phyloP scores from a whole-genome alignment of 92 coral and sea anemone species.

The Chrysogorgia sp. region DNA sequence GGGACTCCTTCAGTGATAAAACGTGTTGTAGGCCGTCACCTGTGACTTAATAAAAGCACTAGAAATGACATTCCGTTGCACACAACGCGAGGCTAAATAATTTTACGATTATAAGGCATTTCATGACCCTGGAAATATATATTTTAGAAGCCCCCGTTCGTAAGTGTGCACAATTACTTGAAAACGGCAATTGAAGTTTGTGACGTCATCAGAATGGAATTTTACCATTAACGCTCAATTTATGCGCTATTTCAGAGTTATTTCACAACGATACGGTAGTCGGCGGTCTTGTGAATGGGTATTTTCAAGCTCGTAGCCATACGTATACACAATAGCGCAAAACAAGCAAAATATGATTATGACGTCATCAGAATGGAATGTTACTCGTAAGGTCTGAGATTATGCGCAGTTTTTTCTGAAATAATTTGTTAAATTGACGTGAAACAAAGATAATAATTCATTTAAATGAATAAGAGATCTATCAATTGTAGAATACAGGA shows the following conservation, averaged over 20 bases:
- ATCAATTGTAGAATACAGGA: neutral
- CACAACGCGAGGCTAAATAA: conserved; percentile 1
- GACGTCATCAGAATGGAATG: conserved; percentile 12
- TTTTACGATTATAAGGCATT: neutral
- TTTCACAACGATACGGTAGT: too few species aligned
- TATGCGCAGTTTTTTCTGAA: neutral
- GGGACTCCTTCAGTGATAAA: too few species aligned
- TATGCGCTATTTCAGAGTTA: neutral
- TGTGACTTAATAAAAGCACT: conserved; percentile 2
- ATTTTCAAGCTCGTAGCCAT: neutral
- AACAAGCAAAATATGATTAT: neutral
- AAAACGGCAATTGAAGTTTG: neutral
- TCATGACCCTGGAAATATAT: neutral
- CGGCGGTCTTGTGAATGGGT: too few species aligned
- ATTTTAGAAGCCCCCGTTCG: neutral
- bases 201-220: conserved; percentile 16
- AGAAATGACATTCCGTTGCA: conserved; percentile 4
- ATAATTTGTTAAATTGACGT: conserved; percentile 2
- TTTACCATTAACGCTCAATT: neutral
- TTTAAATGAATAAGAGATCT: neutral
- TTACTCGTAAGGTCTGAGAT: neutral
- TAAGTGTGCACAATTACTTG: conserved; percentile 5
- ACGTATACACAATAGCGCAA: neutral
- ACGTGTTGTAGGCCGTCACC: conserved; percentile 18
- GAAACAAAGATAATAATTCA: neutral